Conservation (phyloP, 2,888 invertebrate species). For the Cataglyphis rosenhaueri region DNA sequence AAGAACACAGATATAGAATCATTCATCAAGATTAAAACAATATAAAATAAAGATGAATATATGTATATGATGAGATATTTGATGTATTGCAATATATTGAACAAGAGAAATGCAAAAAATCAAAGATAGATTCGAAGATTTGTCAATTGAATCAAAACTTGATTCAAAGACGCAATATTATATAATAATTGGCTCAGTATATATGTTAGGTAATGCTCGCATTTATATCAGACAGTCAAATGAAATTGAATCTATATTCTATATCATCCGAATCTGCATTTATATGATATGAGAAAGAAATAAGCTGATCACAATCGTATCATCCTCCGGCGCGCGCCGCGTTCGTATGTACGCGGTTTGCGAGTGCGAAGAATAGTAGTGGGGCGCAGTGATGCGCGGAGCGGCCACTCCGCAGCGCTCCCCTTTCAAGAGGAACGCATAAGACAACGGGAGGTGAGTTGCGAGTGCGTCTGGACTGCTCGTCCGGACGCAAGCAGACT, state of each 20-base stretch:
- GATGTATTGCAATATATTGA: background rate
- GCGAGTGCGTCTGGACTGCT: background rate
- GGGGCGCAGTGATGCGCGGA: conserved; percentile 85
- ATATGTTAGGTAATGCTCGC: background rate
- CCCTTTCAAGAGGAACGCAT: conserved; percentile 83
- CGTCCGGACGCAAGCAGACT: conserved; percentile 32
- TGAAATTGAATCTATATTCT: background rate
- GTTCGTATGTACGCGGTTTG: conserved; percentile 77
- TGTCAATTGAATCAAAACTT: background rate
- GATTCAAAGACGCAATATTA: background rate
- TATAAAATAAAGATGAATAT: background rate
- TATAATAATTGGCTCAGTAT: background rate
- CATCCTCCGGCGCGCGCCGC: conserved; percentile 8
- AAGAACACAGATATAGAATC: background rate
- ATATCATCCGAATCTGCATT: background rate
- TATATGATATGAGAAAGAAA: background rate
- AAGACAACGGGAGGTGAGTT: conserved; percentile 72
- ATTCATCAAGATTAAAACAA: background rate
- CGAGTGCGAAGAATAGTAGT: conserved; percentile 80
- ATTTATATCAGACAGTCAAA: background rate
- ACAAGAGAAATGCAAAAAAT: background rate
- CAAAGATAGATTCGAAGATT: too few relatives aligned
- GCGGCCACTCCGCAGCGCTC: conserved; percentile 86
- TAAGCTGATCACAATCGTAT: background rate
- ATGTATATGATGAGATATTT: background rate